Conservation (phyloP, 2,113 vertebrate genomes). For the Oceanites oceanicus region DNA sequence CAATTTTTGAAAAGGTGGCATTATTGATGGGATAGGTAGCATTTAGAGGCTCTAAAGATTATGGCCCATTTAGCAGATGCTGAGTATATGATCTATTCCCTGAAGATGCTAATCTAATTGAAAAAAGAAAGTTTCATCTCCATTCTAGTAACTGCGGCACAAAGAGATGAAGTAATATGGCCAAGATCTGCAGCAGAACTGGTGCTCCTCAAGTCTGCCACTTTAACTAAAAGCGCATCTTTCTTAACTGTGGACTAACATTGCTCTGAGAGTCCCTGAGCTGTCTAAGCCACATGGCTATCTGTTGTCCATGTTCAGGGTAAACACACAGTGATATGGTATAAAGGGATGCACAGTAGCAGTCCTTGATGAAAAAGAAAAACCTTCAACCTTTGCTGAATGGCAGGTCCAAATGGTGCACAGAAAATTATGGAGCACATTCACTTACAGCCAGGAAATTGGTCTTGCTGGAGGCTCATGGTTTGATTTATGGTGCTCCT, state of each 20-base stretch:
- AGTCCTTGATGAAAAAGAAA: background rate
- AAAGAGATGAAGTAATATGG: background rate
- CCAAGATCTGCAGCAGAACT: background rate
- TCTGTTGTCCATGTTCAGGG: background rate
- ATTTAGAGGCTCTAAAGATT: background rate
- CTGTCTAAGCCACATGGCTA: background rate
- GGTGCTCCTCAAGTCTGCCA: background rate
- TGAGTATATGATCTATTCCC: background rate
- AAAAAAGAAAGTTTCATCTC: background rate
- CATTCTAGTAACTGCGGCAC: background rate
- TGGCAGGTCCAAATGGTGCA: background rate
- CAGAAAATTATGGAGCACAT: background rate
- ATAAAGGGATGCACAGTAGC: background rate
- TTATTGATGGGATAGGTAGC: background rate
- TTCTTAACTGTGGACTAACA: background rate
- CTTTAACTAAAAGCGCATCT: background rate
- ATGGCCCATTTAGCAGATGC: background rate
- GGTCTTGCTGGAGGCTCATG: background rate
- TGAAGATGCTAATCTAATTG: background rate
- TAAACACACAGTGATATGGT: background rate
- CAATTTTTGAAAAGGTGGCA: background rate
- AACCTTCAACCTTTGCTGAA: background rate
- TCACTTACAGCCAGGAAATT: constrained; percentile 11
- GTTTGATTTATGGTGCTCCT: constrained; percentile 38
- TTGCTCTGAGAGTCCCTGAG: background rate